A percentile compares a stretch with the other conserved stretches of the same genome.
Conservation (phyloP, 2,113 vertebrate species). For the Callospermophilus lateralis region DNA sequence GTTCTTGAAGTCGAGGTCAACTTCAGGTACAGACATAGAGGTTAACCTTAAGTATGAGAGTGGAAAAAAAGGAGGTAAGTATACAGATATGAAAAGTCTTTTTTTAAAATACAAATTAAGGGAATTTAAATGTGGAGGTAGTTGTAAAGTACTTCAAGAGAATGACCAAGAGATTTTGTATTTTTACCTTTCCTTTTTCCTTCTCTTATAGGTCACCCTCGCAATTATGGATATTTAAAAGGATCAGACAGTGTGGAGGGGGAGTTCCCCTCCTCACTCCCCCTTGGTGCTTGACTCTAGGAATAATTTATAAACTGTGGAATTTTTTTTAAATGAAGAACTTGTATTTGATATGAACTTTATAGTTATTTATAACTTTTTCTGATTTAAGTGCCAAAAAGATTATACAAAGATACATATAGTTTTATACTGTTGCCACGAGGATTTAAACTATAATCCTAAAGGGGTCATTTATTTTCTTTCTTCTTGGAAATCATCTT, state of each 20-base stretch:
- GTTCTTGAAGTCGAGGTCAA: background rate
- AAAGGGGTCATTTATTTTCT: constrained; percentile 86
- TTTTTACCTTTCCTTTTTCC: constrained; percentile 69
- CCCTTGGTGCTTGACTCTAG: constrained; percentile 87
- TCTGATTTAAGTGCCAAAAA: constrained; percentile 88
- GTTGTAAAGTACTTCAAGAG: background rate
- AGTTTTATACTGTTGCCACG: constrained; percentile 84
- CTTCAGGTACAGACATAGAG: background rate
- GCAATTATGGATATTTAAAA: constrained; percentile 99
- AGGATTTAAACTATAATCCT: constrained; percentile 89
- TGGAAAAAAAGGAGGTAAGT: background rate
- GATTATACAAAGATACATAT: constrained; percentile 84
- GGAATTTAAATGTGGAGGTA: background rate
- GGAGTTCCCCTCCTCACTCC: constrained; percentile 92
- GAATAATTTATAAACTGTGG: constrained; percentile 86
- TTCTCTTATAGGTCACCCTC: constrained; percentile 89
- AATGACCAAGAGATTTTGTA: constrained; percentile 11
- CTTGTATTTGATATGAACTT: constrained; percentile 85
- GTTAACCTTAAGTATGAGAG: background rate
- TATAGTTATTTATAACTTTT: constrained; percentile 90
- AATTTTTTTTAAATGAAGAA: constrained; percentile 87
- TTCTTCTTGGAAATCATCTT: constrained; percentile 69
- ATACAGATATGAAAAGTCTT: background rate
- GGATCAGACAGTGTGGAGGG: constrained; percentile 90
- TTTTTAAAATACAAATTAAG: background rate